Conservation (phyloP, 1,140 invertebrate genomes). For the Eupeodes corollae region DNA sequence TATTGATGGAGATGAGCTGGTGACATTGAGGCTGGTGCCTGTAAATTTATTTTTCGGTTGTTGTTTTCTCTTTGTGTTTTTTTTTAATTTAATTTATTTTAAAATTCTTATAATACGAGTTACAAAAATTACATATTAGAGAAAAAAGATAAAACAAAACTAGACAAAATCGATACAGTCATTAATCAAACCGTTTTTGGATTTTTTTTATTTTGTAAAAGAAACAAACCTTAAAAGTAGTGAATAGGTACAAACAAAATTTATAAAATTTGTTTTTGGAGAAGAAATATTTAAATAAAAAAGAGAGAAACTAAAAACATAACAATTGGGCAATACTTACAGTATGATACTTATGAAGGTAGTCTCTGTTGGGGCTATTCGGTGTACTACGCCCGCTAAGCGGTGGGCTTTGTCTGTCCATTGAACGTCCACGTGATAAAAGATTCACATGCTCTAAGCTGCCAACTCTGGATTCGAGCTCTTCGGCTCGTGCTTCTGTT, state of each 20-base stretch:
- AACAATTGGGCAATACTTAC: constrained; percentile 16
- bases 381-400: constrained; percentile 55
- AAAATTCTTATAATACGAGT: background rate
- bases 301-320: background rate
- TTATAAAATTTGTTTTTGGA: background rate
- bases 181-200: background rate
- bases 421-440: constrained; percentile 60
- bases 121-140: too few relatives aligned
- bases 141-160: too few relatives aligned
- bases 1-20: constrained; percentile 74
- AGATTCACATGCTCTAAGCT: constrained; percentile 89
- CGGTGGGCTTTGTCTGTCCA: constrained; percentile 63
- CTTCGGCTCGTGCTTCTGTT: constrained; percentile 92
- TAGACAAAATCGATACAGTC: background rate
- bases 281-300: background rate
- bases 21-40: constrained; percentile 82
- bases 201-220: background rate
- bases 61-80: background rate
- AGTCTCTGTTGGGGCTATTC: constrained; percentile 36
- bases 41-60: constrained; percentile 26
- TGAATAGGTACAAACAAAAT: background rate
- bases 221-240: background rate
- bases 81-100: too few relatives aligned
- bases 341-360: constrained; percentile 44
- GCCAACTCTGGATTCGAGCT: constrained; percentile 91